Conservation (phyloP, 1,140 invertebrate genomes). For the Penaeus chinensis region DNA sequence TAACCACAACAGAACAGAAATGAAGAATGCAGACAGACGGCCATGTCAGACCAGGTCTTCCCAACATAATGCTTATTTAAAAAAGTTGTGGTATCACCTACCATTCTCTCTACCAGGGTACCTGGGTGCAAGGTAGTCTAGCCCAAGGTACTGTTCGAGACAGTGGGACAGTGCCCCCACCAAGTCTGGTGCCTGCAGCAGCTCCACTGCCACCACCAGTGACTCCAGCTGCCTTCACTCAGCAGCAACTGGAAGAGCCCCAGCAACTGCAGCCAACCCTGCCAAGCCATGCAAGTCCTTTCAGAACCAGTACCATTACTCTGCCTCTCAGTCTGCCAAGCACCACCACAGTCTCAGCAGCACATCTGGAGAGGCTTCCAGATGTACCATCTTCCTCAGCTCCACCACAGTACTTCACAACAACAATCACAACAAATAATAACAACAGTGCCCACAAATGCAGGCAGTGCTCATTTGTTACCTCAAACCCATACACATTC, state of each 20-base stretch:
- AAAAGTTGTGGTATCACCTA: conserved; percentile 58
- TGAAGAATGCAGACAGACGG: conserved; percentile 43
- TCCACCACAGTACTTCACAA: neutral
- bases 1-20: conserved; percentile 53
- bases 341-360: too few species aligned
- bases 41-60: conserved; percentile 13
- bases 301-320: too few species aligned
- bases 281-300: too few species aligned
- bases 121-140: conserved; percentile 42
- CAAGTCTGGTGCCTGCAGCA: conserved; percentile 28
- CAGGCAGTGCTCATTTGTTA: conserved; percentile 47
- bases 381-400: too few species aligned
- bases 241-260: conserved; percentile 4
- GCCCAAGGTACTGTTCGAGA: conserved; percentile 46
- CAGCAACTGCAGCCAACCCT: neutral
- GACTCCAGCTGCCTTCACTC: conserved; percentile 12
- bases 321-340: too few species aligned
- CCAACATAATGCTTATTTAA: conserved; percentile 20
- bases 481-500: conserved; percentile 57
- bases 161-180: conserved; percentile 19
- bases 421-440: conserved; percentile 4
- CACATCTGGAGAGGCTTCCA: too few species aligned
- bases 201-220: conserved; percentile 27
- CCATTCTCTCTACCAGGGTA: conserved; percentile 57
- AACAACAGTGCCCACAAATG: conserved; percentile 53